Evolutionary conservation across 1,140 invertebrate species (phyloP), one percentile per base, ranked within the genome.

Genomic region (Drosophila malerkotliana): DNA sequence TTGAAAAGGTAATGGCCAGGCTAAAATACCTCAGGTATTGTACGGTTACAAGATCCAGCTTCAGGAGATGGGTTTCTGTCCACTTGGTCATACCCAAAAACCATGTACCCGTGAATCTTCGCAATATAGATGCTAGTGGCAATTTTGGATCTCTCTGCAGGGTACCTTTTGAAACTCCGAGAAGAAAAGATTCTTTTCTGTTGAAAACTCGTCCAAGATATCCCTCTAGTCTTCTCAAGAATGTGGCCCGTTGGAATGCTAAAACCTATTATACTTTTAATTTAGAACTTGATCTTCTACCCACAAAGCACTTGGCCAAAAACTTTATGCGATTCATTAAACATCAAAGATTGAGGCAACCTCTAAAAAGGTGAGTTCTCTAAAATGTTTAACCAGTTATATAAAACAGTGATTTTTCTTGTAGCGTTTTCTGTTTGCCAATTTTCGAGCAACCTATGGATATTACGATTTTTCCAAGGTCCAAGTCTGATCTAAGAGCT

Each of bases 181-280:
- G 15, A 34, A 30, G 0, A 15, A 37, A 9, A 24, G 15, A 8
- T 1, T 18, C 15, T 24, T 2, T 21, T 51, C 6, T 9, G 10
- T 10, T 34, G 18, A 4, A 37, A 8, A 34, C 7, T 9, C 9
- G 12, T 34, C 2, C 32, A 34, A 34, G 32, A 34, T 76, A 79
- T 57, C 76, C 76, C 0, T 1, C 66, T 3, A 15, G 57, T 30
- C 26, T 79, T 30, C 24, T 79, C 4, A 64, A 37, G 15, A 72
- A 76, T 66, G 66, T 79, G 15, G 76, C 76, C 4, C 76, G 72
- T 3, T 44, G 54, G 0, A 79, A 79, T 62, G 67, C 67, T 0
- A 37, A 14, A 8, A 79, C 66, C 8, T 62, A 54, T 54, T 76
- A 47, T n/a, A n/a, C 76, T 4, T 18, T 79, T 12, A 4, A 67